These are phyloP conservation scores for Podilymbus podiceps DNA, from an alignment of 2,113 vertebrate genomes.

Conservation along the genomic window DNA sequence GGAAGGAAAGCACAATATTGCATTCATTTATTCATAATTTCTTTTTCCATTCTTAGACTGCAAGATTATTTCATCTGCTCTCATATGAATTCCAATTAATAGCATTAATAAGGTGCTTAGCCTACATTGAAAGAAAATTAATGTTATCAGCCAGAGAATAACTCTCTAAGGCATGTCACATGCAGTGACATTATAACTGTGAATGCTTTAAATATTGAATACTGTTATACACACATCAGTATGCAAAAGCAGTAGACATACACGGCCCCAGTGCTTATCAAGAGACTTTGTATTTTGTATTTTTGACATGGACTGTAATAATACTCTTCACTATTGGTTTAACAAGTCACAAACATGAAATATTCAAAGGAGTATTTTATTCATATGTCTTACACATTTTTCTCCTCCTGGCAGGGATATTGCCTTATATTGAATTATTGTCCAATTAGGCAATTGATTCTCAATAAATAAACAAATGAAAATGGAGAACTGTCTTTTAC, in stretches of 20 bases:
- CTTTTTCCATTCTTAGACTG: slow-evolving; percentile 2
- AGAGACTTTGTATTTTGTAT: not conserved
- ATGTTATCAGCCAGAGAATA: slow-evolving; percentile 44
- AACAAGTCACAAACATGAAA: not conserved
- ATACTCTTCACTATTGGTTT: not conserved
- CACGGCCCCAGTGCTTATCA: not conserved
- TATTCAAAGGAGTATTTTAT: not conserved
- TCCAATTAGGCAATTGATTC: not conserved
- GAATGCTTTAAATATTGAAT: not conserved
- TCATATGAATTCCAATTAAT: slow-evolving; percentile 41
- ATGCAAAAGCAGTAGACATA: not conserved
- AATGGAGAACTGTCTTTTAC: not conserved
- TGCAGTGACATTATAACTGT: not conserved
- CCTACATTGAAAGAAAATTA: slow-evolving; percentile 43
- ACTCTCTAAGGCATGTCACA: not conserved
- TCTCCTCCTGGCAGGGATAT: not conserved
- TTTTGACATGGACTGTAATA: not conserved
- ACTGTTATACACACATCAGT: not conserved
- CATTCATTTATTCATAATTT: slow-evolving; percentile 4
- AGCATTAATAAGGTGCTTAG: slow-evolving; percentile 39
- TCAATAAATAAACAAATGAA: not conserved
- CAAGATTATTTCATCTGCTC: slow-evolving; percentile 27
- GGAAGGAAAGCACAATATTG: not conserved
- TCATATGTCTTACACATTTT: not conserved
- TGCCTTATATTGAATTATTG: not conserved